A percentile compares a stretch with the other conserved stretches of the same genome.
Conservation (phyloP, 2,113 vertebrate species). For the Stegastes partitus region DNA sequence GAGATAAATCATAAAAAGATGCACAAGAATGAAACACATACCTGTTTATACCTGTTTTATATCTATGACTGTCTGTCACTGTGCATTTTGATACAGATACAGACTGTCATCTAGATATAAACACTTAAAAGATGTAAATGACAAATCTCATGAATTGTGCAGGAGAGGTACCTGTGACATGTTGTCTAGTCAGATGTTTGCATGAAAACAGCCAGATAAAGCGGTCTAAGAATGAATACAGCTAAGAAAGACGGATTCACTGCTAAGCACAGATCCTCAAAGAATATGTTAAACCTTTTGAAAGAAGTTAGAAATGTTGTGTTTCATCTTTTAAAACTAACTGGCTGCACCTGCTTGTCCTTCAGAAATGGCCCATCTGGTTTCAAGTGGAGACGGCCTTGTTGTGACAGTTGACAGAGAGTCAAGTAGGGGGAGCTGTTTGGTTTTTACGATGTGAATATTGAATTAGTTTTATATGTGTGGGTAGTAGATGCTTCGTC, state of each 20-base stretch:
- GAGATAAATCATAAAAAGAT: too few relatives aligned
- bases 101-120: background rate
- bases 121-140: background rate
- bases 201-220: too few relatives aligned
- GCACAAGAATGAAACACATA: too few relatives aligned
- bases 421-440: slow-evolving; percentile 76
- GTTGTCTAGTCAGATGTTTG: too few relatives aligned
- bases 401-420: slow-evolving; percentile 93
- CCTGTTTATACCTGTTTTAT: too few relatives aligned
- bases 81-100: background rate
- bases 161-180: too few relatives aligned
- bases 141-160: background rate
- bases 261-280: too few relatives aligned
- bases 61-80: background rate
- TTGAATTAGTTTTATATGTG: background rate
- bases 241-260: too few relatives aligned
- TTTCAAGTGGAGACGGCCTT: slow-evolving; percentile 92
- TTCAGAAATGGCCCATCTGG: slow-evolving; percentile 92
- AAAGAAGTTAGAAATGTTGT: background rate
- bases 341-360: background rate
- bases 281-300: too few relatives aligned
- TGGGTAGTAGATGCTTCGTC: background rate
- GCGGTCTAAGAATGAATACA: too few relatives aligned
- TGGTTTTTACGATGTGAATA: slow-evolving; percentile 16
- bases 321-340: background rate